Conservation (phyloP, 2,888 invertebrate genomes). For the Boloria euphrosyne region DNA sequence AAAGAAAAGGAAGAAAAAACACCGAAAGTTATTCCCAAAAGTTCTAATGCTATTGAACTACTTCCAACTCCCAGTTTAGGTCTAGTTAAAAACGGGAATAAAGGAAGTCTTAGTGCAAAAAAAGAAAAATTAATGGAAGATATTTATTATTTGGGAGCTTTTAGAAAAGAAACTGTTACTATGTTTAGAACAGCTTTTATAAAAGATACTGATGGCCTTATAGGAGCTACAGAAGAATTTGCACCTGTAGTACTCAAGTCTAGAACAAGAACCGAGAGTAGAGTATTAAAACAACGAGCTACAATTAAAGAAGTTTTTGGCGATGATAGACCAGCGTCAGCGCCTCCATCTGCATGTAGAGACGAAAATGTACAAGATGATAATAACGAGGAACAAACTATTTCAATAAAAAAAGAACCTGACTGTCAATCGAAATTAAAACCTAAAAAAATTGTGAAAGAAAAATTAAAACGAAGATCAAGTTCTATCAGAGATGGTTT, state of each 20-base stretch:
- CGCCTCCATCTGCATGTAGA: slow-evolving; percentile 86
- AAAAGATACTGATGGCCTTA: slow-evolving; percentile 82
- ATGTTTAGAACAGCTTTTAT: slow-evolving; percentile 86
- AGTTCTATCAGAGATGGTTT: slow-evolving; percentile 76
- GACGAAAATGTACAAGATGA: slow-evolving; percentile 66
- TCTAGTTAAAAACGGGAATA: slow-evolving; percentile 65
- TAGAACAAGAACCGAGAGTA: slow-evolving; percentile 88
- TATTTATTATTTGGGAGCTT: slow-evolving; percentile 84
- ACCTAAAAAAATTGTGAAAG: slow-evolving; percentile 70
- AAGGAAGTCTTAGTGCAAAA: slow-evolving; percentile 67
- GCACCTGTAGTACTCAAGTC: slow-evolving; percentile 88
- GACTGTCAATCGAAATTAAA: slow-evolving; percentile 66
- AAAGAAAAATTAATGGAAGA: slow-evolving; percentile 81
- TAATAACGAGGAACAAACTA: slow-evolving; percentile 53
- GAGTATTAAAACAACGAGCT: slow-evolving; percentile 86
- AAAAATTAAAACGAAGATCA: slow-evolving; percentile 66
- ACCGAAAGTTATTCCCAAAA: slow-evolving; percentile 82
- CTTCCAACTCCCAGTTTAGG: slow-evolving; percentile 85
- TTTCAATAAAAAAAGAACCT: slow-evolving; percentile 63
- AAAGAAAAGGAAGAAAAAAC: slow-evolving; percentile 80
- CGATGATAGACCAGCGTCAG: slow-evolving; percentile 89
- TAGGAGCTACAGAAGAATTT: slow-evolving; percentile 84
- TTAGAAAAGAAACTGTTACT: slow-evolving; percentile 86
- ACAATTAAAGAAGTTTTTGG: slow-evolving; percentile 93
- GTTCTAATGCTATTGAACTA: slow-evolving; percentile 79